Evolutionary conservation across 2,888 invertebrate species (phyloP), one percentile per base, ranked within the genome.

Genomic region (Chesias legatella): DNA sequence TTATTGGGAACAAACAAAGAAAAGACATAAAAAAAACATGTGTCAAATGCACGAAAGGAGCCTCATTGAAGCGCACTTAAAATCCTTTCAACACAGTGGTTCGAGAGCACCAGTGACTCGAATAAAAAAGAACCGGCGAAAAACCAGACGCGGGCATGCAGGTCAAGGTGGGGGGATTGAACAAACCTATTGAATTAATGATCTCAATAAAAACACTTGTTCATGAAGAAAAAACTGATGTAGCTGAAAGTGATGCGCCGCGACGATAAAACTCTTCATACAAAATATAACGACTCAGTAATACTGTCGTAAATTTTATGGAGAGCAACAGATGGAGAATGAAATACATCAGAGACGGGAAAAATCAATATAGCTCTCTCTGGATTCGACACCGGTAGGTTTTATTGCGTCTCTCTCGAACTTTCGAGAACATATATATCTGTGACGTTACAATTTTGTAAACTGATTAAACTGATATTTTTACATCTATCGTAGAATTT

Each of bases 261-360:
- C 52, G 59, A 56, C 68, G 69, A 84, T 84, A 84, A 83, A 85
- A 81, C 70, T 81, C 75, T 77, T 81, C 79, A 76, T 80, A 82
- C 77, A 78, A 81, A 82, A 83, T n/a, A 82, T 85, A 84, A 84
- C 80, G 82, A 79, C 77, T 73, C 67, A 66, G 81, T 85, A 84
- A 85, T 83, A 73, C 69, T 67, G 74, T 75, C 85, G 80, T 86
- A 82, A 86, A 84, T 79, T 86, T 84, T 81, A 84, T 83, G 79
- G 75, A 76, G 75, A 83, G 86, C 85, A 86, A 86, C 86, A 86
- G 86, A 86, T 86, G 85, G 84, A 74, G 80, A 75, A 77, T 73
- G 77, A 79, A 80, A 83, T 78, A 85, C 77, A 81, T 76, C 75
- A 67, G 64, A 66, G 68, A 58, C 58, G 68, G 68, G 63, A 79